Conservation (phyloP, 2,113 vertebrate genomes). For the Hystrix cristata region DNA sequence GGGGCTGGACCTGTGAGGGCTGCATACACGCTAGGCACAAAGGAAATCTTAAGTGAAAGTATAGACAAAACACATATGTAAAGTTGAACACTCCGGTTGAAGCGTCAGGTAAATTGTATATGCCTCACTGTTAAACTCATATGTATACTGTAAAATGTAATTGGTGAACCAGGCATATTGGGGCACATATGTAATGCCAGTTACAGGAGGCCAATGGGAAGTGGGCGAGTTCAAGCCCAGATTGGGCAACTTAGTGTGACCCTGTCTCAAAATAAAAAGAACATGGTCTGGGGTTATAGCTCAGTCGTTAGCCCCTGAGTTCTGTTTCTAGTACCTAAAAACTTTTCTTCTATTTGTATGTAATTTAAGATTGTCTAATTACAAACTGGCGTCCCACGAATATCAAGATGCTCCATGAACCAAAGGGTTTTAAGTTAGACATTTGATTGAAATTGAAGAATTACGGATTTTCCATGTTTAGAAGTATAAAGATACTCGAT, state of each 20-base stretch:
- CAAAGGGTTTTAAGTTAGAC: background rate
- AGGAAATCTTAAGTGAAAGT: conserved; percentile 8
- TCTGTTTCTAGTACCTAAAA: background rate
- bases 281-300: background rate
- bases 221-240: background rate
- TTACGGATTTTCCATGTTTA: conserved; percentile 34
- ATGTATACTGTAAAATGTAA: background rate
- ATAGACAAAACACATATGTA: conserved; percentile 2
- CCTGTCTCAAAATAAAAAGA: background rate
- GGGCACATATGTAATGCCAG: background rate
- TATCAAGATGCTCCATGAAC: conserved; percentile 13
- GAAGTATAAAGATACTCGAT: conserved; percentile 7
- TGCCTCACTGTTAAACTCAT: conserved; percentile 6
- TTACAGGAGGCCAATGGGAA: background rate
- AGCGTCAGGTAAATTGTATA: background rate
- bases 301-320: background rate
- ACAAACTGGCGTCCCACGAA: conserved; percentile 7
- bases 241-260: background rate
- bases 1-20: background rate
- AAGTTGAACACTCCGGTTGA: conserved; percentile 20
- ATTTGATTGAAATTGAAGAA: conserved; percentile 26
- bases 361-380: conserved; percentile 41
- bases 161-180: background rate
- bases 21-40: background rate
- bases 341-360: background rate